Evolutionary conservation across 1,140 invertebrate genomes (phyloP).

Genomic region (Triops cancriformis): DNA sequence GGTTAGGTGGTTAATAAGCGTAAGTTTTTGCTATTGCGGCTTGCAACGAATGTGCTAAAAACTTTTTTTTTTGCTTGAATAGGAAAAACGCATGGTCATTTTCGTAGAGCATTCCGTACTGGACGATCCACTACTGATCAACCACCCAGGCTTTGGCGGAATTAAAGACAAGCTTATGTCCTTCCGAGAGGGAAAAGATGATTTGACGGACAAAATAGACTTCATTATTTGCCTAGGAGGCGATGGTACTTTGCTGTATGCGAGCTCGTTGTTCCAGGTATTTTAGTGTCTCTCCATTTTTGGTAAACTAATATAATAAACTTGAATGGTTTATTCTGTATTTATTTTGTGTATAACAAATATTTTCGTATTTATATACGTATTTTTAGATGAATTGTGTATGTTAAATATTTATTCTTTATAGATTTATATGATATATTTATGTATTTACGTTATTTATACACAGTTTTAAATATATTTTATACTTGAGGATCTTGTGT

Average conservation of each 20-base stretch:
- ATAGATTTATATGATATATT: too few species aligned
- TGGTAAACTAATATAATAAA: too few species aligned
- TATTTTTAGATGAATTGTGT: too few species aligned
- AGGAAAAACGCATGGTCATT: slow-evolving; percentile 91
- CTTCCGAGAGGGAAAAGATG: slow-evolving; percentile 73
- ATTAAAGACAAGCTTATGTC: slow-evolving; percentile 78
- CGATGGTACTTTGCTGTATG: slow-evolving; percentile 92
- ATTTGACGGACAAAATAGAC: slow-evolving; percentile 80
- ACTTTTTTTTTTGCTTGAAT: slow-evolving; percentile 22
- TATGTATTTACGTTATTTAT: too few species aligned
- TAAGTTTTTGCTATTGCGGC: slow-evolving; percentile 41
- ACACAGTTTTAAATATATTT: too few species aligned
- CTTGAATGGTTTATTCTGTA: too few species aligned
- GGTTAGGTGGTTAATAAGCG: slow-evolving; percentile 86
- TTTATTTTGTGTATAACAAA: too few species aligned
- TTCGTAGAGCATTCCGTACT: slow-evolving; percentile 84
- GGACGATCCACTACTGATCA: slow-evolving; percentile 64
- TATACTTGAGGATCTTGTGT: too few species aligned
- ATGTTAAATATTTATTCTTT: too few species aligned
- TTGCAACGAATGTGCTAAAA: too few species aligned
- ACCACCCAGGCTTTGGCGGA: slow-evolving; percentile 56
- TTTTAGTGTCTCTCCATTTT: too few species aligned
- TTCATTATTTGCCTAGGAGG: slow-evolving; percentile 93
- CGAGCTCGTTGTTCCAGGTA: slow-evolving; percentile 75
- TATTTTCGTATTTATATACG: not conserved